phyloP scores from a whole-genome alignment of 53 echinoderm and acorn worm genomes.

The Luidia sarsii region DNA sequence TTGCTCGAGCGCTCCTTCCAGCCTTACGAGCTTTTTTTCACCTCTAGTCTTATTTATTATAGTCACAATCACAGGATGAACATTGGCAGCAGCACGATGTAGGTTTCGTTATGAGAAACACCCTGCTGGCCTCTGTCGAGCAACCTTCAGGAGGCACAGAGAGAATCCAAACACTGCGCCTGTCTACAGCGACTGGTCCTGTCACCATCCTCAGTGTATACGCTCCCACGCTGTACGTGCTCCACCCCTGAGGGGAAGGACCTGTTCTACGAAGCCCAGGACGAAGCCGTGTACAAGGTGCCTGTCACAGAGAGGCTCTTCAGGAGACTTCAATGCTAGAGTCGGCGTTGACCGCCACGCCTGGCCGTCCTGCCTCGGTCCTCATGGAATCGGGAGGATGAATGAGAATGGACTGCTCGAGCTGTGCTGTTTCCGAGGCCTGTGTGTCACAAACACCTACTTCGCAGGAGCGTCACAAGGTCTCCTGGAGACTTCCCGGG shows the following conservation, averaged over 20 bases:
- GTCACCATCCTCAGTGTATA: conserved; percentile 33
- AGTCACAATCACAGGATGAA: too few relatives aligned
- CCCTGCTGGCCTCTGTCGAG: conserved; percentile 10
- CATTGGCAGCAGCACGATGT: conserved; percentile 32
- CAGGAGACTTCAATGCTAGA: conserved; percentile 15
- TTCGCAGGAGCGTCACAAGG: conserved; percentile 44
- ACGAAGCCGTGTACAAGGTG: neutral
- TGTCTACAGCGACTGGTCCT: conserved; percentile 4
- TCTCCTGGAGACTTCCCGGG: conserved; percentile 50
- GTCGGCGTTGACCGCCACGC: conserved; percentile 10
- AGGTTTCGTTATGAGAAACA: conserved; percentile 8
- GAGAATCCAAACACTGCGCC: conserved; percentile 16
- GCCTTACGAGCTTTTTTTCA: too few relatives aligned
- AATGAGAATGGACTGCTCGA: conserved; percentile 60
- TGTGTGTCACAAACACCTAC: conserved; percentile 45
- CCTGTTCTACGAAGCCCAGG: conserved; percentile 24
- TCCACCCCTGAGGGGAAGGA: conserved; percentile 15
- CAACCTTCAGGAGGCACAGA: conserved; percentile 15
- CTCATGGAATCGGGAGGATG: conserved; percentile 47
- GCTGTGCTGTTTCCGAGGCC: conserved; percentile 21
- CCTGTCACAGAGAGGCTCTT: neutral
- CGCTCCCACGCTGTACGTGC: conserved; percentile 8
- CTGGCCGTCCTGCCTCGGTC: conserved; percentile 26
- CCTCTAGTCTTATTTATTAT: too few relatives aligned
- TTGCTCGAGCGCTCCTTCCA: too few relatives aligned